Conservation (phyloP, 1,140 invertebrate species). For the Hyphantria cunea region DNA sequence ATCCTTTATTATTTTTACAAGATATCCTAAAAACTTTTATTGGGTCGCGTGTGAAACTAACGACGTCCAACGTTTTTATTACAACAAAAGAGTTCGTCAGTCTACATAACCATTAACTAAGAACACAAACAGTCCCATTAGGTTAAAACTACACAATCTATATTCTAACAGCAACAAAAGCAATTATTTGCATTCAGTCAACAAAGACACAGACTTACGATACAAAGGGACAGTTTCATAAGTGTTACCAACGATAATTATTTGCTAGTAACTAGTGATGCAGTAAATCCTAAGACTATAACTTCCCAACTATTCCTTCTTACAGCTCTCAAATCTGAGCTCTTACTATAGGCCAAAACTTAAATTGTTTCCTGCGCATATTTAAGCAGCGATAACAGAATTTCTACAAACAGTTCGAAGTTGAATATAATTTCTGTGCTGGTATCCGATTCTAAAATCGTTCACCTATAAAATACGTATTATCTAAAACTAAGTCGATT, state of each 20-base stretch:
- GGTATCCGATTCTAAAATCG: slow-evolving; percentile 26
- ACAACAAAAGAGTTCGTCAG: slow-evolving; percentile 53
- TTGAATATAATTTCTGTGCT: slow-evolving; percentile 22
- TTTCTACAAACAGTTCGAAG: slow-evolving; percentile 17
- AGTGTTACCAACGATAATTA: slow-evolving; percentile 72
- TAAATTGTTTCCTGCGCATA: slow-evolving; percentile 39
- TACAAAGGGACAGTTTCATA: slow-evolving; percentile 76
- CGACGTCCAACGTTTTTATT: slow-evolving; percentile 47
- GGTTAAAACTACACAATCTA: slow-evolving; percentile 69
- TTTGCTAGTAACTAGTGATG: slow-evolving; percentile 73
- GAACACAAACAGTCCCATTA: slow-evolving; percentile 69
- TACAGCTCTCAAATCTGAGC: slow-evolving; percentile 45
- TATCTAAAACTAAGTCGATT: slow-evolving; percentile 23
- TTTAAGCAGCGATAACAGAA: slow-evolving; percentile 34
- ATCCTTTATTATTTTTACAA: background rate
- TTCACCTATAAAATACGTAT: slow-evolving; percentile 28
- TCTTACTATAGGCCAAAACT: slow-evolving; percentile 43
- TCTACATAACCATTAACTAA: slow-evolving; percentile 64
- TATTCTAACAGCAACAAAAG: slow-evolving; percentile 63
- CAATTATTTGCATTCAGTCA: slow-evolving; percentile 73
- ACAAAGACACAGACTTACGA: slow-evolving; percentile 61
- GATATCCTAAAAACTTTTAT: slow-evolving; percentile 8
- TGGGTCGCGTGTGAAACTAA: slow-evolving; percentile 12
- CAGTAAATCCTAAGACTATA: slow-evolving; percentile 68
- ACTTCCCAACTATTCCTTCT: slow-evolving; percentile 64